Conservation (phyloP, 2,797 vertebrate genomes). For the Manis pentadactyla region DNA sequence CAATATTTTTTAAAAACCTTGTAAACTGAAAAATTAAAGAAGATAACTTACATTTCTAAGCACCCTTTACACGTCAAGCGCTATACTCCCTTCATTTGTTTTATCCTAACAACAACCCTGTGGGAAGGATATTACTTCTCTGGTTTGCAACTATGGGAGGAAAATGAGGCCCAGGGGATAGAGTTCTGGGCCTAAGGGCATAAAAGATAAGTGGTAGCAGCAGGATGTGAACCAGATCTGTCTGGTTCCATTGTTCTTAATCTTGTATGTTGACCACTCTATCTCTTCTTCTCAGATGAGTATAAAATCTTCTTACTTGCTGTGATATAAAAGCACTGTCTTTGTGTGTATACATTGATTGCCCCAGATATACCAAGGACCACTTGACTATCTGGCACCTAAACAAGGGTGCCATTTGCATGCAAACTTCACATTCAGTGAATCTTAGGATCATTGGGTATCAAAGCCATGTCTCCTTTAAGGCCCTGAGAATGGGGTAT, state of each 20-base stretch:
- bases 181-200: no score
- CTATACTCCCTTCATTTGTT: neutral
- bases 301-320: neutral
- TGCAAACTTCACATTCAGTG: neutral
- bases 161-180: neutral
- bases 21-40: neutral
- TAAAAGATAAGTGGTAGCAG: neutral
- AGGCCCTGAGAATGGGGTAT: neutral
- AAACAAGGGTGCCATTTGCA: neutral
- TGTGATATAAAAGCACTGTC: neutral
- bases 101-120: neutral
- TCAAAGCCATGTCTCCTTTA: neutral
- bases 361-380: neutral
- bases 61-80: neutral
- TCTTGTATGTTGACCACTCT: neutral
- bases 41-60: neutral
- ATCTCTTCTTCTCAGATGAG: neutral
- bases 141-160: neutral
- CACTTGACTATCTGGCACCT: neutral
- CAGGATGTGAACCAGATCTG: neutral
- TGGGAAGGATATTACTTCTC: neutral
- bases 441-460: neutral
- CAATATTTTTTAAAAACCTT: neutral
- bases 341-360: neutral
- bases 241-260: neutral